These are phyloP conservation scores for Gymnodraco acuticeps DNA, from an alignment of 2,797 vertebrate species.

Conservation along the genomic window DNA sequence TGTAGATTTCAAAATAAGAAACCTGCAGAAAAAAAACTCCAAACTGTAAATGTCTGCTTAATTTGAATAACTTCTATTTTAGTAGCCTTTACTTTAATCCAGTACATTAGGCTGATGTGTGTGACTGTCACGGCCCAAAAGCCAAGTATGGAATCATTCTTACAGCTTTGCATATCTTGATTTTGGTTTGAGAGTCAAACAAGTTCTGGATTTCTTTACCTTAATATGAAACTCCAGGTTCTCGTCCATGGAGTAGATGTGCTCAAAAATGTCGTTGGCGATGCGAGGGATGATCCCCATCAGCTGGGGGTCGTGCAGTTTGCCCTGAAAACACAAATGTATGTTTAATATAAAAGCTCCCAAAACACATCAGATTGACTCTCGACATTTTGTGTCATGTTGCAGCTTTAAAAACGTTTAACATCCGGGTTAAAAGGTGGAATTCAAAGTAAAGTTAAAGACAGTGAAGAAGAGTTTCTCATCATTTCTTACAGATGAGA, in stretches of 20 bases:
- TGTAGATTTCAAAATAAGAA: constrained; percentile 95
- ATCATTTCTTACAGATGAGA: constrained; percentile 4
- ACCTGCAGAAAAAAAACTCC: constrained; percentile 81
- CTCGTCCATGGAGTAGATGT: constrained; percentile 98
- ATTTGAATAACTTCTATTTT: no score
- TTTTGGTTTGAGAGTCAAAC: not conserved
- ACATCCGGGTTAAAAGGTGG: not conserved
- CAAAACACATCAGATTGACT: no score
- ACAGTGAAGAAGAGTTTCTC: not conserved
- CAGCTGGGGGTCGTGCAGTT: constrained; percentile 91
- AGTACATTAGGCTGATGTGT: no score
- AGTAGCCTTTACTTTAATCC: no score
- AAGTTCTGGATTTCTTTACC: constrained; percentile 71
- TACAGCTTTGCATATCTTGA: not conserved
- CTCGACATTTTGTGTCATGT: not conserved
- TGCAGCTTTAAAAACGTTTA: no score
- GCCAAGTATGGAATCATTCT: not conserved
- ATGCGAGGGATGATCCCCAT: constrained; percentile 98
- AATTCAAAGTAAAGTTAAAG: not conserved
- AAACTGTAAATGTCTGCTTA: not conserved
- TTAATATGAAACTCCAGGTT: constrained; percentile 98
- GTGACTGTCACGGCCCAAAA: no score
- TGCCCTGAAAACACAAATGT: constrained; percentile 82
- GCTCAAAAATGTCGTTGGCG: constrained; percentile 94
- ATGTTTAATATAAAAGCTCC: not conserved